Evolutionary conservation across 2,888 invertebrate genomes (phyloP), one percentile per base, ranked within the genome.

Genomic region (Chaitophorus viminalis): DNA sequence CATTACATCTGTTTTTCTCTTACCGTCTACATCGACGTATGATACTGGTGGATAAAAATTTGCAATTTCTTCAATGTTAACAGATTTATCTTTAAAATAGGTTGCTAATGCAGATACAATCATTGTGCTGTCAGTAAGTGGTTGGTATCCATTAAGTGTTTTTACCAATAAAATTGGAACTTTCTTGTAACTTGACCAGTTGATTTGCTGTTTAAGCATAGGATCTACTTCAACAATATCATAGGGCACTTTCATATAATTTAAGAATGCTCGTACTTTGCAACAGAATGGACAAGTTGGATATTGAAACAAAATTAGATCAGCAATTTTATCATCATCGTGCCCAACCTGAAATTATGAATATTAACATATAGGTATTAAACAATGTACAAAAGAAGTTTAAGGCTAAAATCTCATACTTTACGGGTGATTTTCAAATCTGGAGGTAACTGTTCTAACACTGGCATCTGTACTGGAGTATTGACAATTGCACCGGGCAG

Each of bases 261-360:
- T 99, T 21, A 99, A 93, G 91, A 95, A 96, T 0, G 97, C 95
- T 89, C 98, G 93, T 14, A 95, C 95, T 93, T 99, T 99, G 91
- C 98, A 98, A 92, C 99, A 99, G 92, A 99, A 99, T 0, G 99
- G 99, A 91, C 99, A 99, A 0, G 98, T 98, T 90, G 98, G 96
- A 91, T 98, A 99, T 93, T 99, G 99, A 91, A 96, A 99, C 31
- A 99, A 92, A 0, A 96, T 95, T 77, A 99, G 92, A 90, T 97
- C 95, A 88, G 87, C 74, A n/a, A 25, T 31, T 31, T 86, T 98
- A 92, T 46, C 95, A 65, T 65, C 39, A 25, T 81, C 36, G n/a
- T 87, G 72, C 18, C 74, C 39, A 18, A 87, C 81, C 87, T 87
- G 25, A 72, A 87, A 87, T 60, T n/a, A 11, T 31, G 14, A 60